These are phyloP conservation scores for Orchesella flavescens DNA, from an alignment of 2,888 invertebrate species.

Conservation along the genomic window DNA sequence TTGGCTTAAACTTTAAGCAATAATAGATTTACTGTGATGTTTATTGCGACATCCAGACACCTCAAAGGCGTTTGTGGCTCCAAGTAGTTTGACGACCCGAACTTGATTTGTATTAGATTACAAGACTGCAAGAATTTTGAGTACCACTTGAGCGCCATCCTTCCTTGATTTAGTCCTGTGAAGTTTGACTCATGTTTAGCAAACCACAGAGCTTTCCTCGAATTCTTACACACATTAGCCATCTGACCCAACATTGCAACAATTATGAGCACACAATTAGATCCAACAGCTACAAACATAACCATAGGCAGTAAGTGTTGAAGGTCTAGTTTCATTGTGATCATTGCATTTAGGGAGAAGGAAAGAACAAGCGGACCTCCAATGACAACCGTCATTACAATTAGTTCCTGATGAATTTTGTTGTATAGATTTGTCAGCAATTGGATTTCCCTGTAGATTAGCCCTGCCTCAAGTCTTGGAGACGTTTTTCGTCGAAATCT, in stretches of 20 bases:
- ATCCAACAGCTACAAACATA: neutral
- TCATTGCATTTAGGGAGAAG: neutral
- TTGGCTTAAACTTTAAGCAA: too few species aligned
- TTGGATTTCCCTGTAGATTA: neutral
- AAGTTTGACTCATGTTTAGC: neutral
- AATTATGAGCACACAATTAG: neutral
- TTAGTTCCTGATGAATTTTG: neutral
- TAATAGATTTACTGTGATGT: neutral
- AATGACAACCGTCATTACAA: neutral
- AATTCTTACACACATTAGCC: neutral
- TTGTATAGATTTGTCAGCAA: neutral
- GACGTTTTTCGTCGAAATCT: too few species aligned
- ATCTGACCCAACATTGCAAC: neutral
- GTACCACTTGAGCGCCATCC: neutral
- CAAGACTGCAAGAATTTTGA: slow-evolving; percentile 7
- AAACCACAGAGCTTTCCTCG: neutral
- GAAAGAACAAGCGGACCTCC: neutral
- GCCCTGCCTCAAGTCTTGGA: neutral
- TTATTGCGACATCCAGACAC: neutral
- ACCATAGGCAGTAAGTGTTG: neutral
- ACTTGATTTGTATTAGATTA: neutral
- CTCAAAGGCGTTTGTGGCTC: slow-evolving; percentile 9
- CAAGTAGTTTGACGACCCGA: slow-evolving; percentile 12
- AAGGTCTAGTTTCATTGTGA: neutral
- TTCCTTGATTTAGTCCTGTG: neutral